Conservation (phyloP, 2,888 invertebrate species). For the Drosophila mulleri region DNA sequence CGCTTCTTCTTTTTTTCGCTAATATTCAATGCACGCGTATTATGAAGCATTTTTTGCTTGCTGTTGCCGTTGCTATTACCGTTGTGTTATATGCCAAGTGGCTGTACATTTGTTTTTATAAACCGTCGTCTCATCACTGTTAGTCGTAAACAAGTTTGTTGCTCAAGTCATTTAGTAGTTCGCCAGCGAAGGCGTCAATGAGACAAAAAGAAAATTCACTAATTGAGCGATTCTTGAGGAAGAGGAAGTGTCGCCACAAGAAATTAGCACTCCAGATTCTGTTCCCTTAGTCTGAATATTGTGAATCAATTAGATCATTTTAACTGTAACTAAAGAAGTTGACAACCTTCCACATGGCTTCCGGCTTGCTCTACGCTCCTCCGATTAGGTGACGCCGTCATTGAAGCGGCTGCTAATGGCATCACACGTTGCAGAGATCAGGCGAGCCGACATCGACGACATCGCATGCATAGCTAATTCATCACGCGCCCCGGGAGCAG, state of each 20-base stretch:
- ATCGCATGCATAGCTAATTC: conserved; percentile 67
- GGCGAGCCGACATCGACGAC: conserved; percentile 24
- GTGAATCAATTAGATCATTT: conserved; percentile 13
- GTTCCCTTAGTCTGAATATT: neutral
- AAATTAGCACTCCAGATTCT: conserved; percentile 40
- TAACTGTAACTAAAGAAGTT: neutral
- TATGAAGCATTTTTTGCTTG: conserved; percentile 8
- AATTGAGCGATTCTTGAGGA: conserved; percentile 35
- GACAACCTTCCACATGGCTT: conserved; percentile 53
- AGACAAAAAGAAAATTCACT: neutral
- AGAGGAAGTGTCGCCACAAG: conserved; percentile 33
- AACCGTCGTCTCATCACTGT: conserved; percentile 15
- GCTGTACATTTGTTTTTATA: conserved; percentile 24
- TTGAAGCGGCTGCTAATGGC: conserved; percentile 30
- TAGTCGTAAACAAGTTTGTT: conserved; percentile 46
- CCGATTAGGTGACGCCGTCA: conserved; percentile 42
- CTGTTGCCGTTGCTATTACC: neutral
- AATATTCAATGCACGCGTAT: conserved; percentile 18
- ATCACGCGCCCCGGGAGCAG: conserved; percentile 52
- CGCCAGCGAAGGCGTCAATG: neutral
- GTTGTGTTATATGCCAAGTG: neutral
- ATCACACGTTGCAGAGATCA: conserved; percentile 6
- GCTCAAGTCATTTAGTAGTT: conserved; percentile 38
- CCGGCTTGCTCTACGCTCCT: conserved; percentile 41
- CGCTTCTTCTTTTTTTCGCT: neutral